These are phyloP conservation scores for Alcis repandata DNA, from an alignment of 2,888 invertebrate species.

Conservation along the genomic window DNA sequence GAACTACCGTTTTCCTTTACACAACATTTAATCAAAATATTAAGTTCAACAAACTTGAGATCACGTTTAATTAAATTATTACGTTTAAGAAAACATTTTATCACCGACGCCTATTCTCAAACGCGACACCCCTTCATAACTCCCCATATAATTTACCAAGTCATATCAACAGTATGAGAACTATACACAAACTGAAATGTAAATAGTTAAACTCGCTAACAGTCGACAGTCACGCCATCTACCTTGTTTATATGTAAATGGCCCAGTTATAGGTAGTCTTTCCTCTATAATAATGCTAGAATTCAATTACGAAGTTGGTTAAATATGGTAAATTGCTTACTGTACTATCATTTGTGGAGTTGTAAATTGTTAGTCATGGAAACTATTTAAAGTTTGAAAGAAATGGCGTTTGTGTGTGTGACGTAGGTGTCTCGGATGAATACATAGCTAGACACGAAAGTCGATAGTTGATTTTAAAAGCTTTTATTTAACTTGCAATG, in stretches of 20 bases:
- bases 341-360: constrained; percentile 40
- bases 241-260: constrained; percentile 58
- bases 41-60: too few relatives aligned
- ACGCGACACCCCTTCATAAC: constrained; percentile 10
- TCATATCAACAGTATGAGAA: constrained; percentile 45
- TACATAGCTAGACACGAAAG: neutral
- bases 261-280: constrained; percentile 50
- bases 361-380: constrained; percentile 25
- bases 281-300: constrained; percentile 51
- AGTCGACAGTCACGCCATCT: constrained; percentile 51
- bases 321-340: constrained; percentile 43
- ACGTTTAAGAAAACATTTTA: neutral
- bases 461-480: neutral
- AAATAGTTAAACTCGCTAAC: constrained; percentile 51
- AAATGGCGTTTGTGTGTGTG: neutral
- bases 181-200: constrained; percentile 41
- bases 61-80: too few relatives aligned
- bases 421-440: neutral
- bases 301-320: constrained; percentile 55
- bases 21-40: too few relatives aligned
- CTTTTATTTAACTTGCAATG: too few relatives aligned
- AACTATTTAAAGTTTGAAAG: constrained; percentile 19
- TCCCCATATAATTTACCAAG: constrained; percentile 43
- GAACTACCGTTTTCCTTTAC: too few relatives aligned
- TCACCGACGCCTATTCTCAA: neutral